Percentiles rank a stretch among this genome's conserved stretches.
These are phyloP conservation scores for Aquatica leii DNA, from an alignment of 2,888 invertebrate species.

Conservation along the genomic window DNA sequence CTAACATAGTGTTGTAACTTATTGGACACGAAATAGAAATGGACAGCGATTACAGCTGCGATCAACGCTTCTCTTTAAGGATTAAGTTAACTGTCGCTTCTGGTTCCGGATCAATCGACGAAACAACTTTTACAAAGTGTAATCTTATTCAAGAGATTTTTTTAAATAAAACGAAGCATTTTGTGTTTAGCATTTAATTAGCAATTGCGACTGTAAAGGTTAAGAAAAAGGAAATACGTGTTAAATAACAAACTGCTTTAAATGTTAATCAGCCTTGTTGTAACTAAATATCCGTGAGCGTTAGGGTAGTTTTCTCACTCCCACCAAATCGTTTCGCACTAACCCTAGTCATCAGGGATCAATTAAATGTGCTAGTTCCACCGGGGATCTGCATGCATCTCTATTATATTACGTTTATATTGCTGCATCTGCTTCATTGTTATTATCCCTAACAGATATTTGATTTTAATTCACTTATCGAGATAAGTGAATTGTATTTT, in stretches of 20 bases:
- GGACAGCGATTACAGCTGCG: slow-evolving; percentile 59
- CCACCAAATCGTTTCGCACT: slow-evolving; percentile 54
- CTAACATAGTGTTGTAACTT: slow-evolving; percentile 50
- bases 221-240: background rate
- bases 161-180: background rate
- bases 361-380: slow-evolving; percentile 51
- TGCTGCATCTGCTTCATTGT: slow-evolving; percentile 42
- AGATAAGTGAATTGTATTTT: slow-evolving; percentile 20
- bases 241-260: slow-evolving; percentile 18
- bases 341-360: slow-evolving; percentile 58
- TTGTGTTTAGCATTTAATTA: too few species aligned
- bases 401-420: slow-evolving; percentile 39
- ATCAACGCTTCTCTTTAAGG: slow-evolving; percentile 56
- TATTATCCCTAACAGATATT: slow-evolving; percentile 35
- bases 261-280: slow-evolving; percentile 40
- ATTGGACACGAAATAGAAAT: slow-evolving; percentile 56
- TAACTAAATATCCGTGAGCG: slow-evolving; percentile 58
- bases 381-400: slow-evolving; percentile 38
- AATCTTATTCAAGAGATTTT: slow-evolving; percentile 4
- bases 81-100: slow-evolving; percentile 54
- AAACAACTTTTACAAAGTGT: slow-evolving; percentile 27
- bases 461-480: slow-evolving; percentile 36
- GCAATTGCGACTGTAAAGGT: background rate
- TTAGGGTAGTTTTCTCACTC: slow-evolving; percentile 41
- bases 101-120: slow-evolving; percentile 41